phyloP scores from a whole-genome alignment of 2,797 vertebrate genomes.

The Hydrocynus forskahlii region DNA sequence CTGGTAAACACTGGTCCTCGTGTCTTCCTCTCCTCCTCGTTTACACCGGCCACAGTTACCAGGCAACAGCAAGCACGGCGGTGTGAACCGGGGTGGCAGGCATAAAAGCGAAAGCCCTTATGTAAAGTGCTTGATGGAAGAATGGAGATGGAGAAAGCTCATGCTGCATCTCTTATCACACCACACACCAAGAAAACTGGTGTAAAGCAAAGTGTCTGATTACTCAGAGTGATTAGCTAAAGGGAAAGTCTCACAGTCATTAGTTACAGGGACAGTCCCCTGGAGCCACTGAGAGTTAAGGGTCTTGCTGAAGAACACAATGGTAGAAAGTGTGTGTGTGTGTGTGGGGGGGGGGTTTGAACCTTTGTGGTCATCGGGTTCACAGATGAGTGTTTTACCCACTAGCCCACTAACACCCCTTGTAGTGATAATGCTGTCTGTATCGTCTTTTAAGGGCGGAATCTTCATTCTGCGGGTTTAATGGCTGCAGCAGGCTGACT shows the following conservation, averaged over 20 bases:
- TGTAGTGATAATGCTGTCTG: too few relatives aligned
- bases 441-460: too few relatives aligned
- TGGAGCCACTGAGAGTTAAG: too few relatives aligned
- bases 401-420: too few relatives aligned
- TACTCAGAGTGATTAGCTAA: too few relatives aligned
- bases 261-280: too few relatives aligned
- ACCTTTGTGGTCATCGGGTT: too few relatives aligned
- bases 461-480: neutral
- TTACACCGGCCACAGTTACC: slow-evolving; percentile 14
- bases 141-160: neutral
- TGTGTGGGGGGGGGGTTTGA: too few relatives aligned
- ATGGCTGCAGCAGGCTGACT: neutral
- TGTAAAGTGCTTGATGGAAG: neutral
- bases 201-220: neutral
- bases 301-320: too few relatives aligned
- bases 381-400: too few relatives aligned
- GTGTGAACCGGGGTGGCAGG: neutral
- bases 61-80: slow-evolving; percentile 25
- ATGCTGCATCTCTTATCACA: neutral
- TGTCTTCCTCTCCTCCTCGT: neutral
- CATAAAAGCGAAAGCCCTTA: neutral
- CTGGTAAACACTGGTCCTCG: slow-evolving; percentile 1
- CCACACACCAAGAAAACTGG: neutral
- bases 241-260: too few relatives aligned
- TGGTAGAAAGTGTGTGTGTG: too few relatives aligned